Evolutionary conservation across 1,140 invertebrate genomes (phyloP), one percentile per base, ranked within the genome.

Genomic region (Drosophila funebris): DNA sequence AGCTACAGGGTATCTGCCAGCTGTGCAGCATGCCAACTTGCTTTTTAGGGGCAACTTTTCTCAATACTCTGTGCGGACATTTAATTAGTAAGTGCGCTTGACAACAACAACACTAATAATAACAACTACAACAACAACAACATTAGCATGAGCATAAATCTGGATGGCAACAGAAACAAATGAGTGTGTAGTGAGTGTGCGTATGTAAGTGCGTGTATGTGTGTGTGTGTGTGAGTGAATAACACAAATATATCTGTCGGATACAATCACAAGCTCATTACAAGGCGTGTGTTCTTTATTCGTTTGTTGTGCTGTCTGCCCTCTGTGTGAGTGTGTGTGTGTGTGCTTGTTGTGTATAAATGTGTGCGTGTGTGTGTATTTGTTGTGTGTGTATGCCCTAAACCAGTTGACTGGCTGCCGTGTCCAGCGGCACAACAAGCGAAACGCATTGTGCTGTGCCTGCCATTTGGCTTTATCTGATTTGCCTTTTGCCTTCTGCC

Each of bases 211-310:
- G 57, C 13, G 4, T 66, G 73, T 39, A 13, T 69, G 37, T 74
- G 57, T 64, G 53, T 62, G 57, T 46, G 78, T 18, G 39, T 46
- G 64, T 27, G 24, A 41, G 58, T 50, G 60, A 63, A 29, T 22
- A 62, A 52, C 48, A 84, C 67, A 84, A 78, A 76, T 79, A 84
- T 83, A 83, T 89, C 83, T 83, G 66, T 41, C 84, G 73, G 78
- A 88, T 88, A 83, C 84, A 79, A 88, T 88, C 84, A 56, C 60
- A 77, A 73, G 77, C 75, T 78, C 83, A 87, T 87, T 87, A 88
- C 78, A 76, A 78, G 71, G 46, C 75, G 58, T 63, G 67, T 31
- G 53, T 69, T 48, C 44, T 31, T 27, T 54, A 48, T 68, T 27
- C 53, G 44, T 31, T 54, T 63, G 73, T 73, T 68, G 48, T 54